phyloP scores from a whole-genome alignment of 2,113 vertebrate species.

The Hucho hucho region DNA sequence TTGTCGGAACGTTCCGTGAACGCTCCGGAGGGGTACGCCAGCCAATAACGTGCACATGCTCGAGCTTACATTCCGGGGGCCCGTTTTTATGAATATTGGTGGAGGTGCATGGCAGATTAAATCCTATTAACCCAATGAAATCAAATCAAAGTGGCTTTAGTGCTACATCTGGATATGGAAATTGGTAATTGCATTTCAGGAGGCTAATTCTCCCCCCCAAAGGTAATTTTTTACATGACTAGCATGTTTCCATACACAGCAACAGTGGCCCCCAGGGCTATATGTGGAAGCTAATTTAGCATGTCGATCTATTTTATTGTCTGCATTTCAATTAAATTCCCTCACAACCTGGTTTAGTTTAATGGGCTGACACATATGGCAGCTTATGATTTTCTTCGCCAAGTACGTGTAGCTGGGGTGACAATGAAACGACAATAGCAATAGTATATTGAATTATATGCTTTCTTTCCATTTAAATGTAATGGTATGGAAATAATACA shows the following conservation, averaged over 20 bases:
- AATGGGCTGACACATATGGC: slow-evolving; percentile 49
- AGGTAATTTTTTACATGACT: slow-evolving; percentile 67
- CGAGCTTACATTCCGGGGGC: slow-evolving; percentile 9
- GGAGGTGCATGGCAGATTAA: slow-evolving; percentile 50
- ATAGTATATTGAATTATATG: too few relatives aligned
- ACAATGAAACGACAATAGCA: too few relatives aligned
- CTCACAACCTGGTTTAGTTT: slow-evolving; percentile 56
- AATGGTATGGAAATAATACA: background rate
- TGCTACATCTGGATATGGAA: slow-evolving; percentile 64
- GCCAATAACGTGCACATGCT: slow-evolving; percentile 37
- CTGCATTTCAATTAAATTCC: slow-evolving; percentile 60
- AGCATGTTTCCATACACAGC: slow-evolving; percentile 40
- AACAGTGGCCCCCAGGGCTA: slow-evolving; percentile 26
- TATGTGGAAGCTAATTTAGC: slow-evolving; percentile 53
- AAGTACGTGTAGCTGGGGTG: too few relatives aligned
- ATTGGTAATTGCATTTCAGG: slow-evolving; percentile 54
- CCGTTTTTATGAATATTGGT: slow-evolving; percentile 45
- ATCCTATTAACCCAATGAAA: slow-evolving; percentile 72
- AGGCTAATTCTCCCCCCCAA: slow-evolving; percentile 58
- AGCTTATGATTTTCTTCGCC: background rate
- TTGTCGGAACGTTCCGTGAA: background rate
- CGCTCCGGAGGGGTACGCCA: background rate
- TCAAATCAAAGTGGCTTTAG: slow-evolving; percentile 56
- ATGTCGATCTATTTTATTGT: slow-evolving; percentile 48
- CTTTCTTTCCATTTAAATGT: too few relatives aligned